phyloP scores from a whole-genome alignment of 2,888 invertebrate species.

The Volucella zonaria region DNA sequence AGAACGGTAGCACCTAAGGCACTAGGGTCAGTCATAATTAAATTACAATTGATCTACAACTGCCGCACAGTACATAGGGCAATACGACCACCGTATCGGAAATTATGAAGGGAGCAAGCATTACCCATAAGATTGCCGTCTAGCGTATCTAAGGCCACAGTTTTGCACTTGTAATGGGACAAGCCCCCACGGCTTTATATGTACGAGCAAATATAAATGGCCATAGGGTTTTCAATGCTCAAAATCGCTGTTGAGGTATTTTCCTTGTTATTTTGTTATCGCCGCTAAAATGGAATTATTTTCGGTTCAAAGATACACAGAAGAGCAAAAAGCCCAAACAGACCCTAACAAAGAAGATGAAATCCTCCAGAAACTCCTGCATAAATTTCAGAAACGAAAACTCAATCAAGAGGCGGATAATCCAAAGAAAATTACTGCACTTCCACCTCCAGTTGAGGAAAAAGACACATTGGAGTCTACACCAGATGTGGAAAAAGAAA shows the following conservation, averaged over 20 bases:
- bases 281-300: conserved; percentile 86
- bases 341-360: conserved; percentile 83
- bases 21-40: too few relatives aligned
- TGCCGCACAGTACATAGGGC: too few relatives aligned
- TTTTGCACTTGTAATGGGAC: too few relatives aligned
- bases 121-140: too few relatives aligned
- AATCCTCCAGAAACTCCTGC: conserved; percentile 85
- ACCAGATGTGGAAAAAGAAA: conserved; percentile 3
- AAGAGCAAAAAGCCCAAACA: conserved; percentile 82
- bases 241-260: background rate
- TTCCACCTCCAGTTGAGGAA: conserved; percentile 74
- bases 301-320: conserved; percentile 85
- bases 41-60: too few relatives aligned
- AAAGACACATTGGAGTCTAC: background rate
- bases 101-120: too few relatives aligned
- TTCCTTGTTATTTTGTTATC: conserved; percentile 17
- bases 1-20: too few relatives aligned
- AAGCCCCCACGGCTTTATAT: too few relatives aligned
- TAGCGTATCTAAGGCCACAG: too few relatives aligned
- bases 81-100: too few relatives aligned
- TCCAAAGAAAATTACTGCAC: conserved; percentile 77
- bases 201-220: too few relatives aligned
- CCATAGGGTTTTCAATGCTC: background rate
- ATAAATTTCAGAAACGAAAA: conserved; percentile 84
- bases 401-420: conserved; percentile 33